These are phyloP conservation scores for Gymnorhina tibicen DNA, from an alignment of 2,113 vertebrate genomes.

Conservation along the genomic window DNA sequence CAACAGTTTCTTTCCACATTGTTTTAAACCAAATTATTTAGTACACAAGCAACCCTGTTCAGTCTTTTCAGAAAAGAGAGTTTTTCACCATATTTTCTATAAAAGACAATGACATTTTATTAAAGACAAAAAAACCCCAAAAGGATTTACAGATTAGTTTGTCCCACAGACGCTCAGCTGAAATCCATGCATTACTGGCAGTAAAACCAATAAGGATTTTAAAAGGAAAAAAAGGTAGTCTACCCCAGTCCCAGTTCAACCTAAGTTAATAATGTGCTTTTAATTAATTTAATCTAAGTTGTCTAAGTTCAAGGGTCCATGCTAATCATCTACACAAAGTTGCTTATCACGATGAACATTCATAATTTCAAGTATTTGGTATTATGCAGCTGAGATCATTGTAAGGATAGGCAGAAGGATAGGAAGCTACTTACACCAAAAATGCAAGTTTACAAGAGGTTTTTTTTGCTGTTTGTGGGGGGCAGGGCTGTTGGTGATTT, in stretches of 20 bases:
- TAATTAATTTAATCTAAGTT: neutral
- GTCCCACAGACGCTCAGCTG: neutral
- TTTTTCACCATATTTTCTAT: neutral
- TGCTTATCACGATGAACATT: neutral
- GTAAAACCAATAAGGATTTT: neutral
- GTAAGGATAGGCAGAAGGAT: neutral
- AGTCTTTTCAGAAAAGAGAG: neutral
- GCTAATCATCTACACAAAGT: neutral
- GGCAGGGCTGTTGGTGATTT: neutral
- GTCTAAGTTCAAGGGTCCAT: neutral
- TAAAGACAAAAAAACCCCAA: neutral
- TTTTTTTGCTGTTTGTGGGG: neutral
- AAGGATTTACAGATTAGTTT: neutral
- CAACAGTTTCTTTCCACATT: neutral
- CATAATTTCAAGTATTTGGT: neutral
- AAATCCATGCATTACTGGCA: neutral
- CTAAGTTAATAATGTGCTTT: neutral
- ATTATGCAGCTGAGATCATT: neutral
- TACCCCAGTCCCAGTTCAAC: neutral
- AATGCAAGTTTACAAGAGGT: neutral
- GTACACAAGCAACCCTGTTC: neutral
- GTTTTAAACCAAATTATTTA: neutral
- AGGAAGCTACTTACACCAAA: neutral
- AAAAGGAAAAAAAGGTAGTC: neutral
- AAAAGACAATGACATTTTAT: neutral